Evolutionary conservation across 2,113 vertebrate species (phyloP).

Genomic region (Toxostoma redivivum): DNA sequence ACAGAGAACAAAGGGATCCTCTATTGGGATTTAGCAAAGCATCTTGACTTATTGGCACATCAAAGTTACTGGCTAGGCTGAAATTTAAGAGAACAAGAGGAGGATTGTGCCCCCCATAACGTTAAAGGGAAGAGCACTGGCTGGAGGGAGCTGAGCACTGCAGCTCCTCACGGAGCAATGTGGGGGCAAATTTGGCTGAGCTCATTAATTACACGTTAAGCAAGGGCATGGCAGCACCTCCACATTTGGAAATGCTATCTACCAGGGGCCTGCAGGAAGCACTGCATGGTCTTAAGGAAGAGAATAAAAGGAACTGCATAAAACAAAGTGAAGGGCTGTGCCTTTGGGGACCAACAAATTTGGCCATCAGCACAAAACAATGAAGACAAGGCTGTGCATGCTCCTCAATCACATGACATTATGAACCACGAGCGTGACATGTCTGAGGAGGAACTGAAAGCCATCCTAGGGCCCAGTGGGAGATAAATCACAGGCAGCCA

Average conservation of each 20-base stretch:
- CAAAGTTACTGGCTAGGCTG: background rate
- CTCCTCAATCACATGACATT: background rate
- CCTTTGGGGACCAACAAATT: conserved; percentile 4
- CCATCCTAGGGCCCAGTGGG: background rate
- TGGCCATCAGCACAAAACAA: background rate
- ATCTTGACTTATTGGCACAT: background rate
- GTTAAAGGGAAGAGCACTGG: background rate
- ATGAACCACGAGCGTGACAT: background rate
- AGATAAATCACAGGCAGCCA: background rate
- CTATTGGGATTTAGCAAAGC: background rate
- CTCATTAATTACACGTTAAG: background rate
- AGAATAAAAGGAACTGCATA: background rate
- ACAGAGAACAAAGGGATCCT: background rate
- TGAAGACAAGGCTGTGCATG: background rate
- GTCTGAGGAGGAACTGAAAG: background rate
- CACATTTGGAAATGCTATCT: background rate
- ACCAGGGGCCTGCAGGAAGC: background rate
- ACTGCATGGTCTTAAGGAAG: background rate
- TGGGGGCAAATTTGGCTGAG: background rate
- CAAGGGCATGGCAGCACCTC: background rate
- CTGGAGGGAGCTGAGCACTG: background rate
- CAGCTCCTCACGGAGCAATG: background rate
- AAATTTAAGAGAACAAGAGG: background rate
- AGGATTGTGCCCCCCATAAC: background rate
- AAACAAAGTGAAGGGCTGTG: background rate